Evolutionary conservation across 2,888 invertebrate genomes (phyloP).

Genomic region (Carcina quercana): DNA sequence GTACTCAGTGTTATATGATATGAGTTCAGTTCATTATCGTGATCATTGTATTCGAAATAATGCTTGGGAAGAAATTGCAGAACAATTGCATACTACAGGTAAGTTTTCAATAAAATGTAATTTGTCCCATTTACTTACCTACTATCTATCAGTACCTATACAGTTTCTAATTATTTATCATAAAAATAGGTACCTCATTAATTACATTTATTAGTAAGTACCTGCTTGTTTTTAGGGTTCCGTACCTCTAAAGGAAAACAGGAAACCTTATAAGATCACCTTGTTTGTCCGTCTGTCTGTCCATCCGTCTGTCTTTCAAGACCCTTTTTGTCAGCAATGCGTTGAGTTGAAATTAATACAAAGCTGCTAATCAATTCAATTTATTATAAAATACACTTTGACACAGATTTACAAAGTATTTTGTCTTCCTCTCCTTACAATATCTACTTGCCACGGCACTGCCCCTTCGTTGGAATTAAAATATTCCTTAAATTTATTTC

Average conservation of each 20-base stretch:
- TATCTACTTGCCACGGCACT: slow-evolving; percentile 7
- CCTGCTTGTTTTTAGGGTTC: slow-evolving; percentile 6
- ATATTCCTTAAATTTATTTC: slow-evolving; percentile 9
- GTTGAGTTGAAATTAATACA: slow-evolving; percentile 3
- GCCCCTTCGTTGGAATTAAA: slow-evolving; percentile 7
- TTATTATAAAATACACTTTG: slow-evolving; percentile 8
- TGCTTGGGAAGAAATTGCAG: not conserved
- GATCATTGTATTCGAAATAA: not conserved
- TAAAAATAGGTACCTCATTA: slow-evolving; percentile 7
- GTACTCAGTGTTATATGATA: not conserved
- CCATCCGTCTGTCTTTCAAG: no score
- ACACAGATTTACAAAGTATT: slow-evolving; percentile 6
- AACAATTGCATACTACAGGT: not conserved
- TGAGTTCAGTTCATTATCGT: not conserved
- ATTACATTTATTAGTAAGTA: slow-evolving; percentile 8
- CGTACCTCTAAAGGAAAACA: slow-evolving; percentile 4
- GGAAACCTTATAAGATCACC: slow-evolving; percentile 2
- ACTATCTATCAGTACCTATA: slow-evolving; percentile 1
- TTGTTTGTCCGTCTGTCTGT: no score
- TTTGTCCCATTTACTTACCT: not conserved
- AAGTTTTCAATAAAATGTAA: not conserved
- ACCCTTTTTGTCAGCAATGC: slow-evolving; percentile 2
- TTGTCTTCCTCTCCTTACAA: slow-evolving; percentile 8
- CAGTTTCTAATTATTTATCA: slow-evolving; percentile 5
- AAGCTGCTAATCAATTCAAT: slow-evolving; percentile 6